phyloP scores from a whole-genome alignment of 1,140 invertebrate species.

The Vanessa tameamea region DNA sequence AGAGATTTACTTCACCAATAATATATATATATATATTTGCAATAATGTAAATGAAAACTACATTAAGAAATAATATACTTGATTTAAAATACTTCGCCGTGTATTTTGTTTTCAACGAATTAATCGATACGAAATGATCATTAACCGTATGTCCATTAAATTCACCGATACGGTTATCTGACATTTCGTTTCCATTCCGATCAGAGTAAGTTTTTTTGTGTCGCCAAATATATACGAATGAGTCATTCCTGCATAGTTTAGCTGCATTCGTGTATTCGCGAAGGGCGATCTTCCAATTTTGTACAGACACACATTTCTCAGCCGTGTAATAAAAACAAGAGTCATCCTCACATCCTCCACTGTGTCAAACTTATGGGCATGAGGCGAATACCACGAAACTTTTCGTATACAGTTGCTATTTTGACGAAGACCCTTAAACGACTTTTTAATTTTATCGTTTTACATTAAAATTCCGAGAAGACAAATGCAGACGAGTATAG shows the following conservation, averaged over 20 bases:
- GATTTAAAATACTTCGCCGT: too few relatives aligned
- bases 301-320: not conserved
- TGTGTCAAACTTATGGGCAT: not conserved
- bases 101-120: not conserved
- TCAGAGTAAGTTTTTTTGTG: constrained; percentile 9
- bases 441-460: constrained; percentile 5
- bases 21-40: too few relatives aligned
- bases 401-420: constrained; percentile 13
- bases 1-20: too few relatives aligned
- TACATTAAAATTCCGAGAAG: not conserved
- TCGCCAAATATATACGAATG: constrained; percentile 9
- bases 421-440: not conserved
- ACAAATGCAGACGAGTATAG: not conserved
- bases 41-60: too few relatives aligned
- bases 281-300: constrained; percentile 20
- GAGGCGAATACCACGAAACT: not conserved
- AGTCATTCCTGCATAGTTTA: constrained; percentile 8
- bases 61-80: too few relatives aligned
- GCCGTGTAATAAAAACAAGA: constrained; percentile 9
- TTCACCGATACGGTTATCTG: constrained; percentile 10
- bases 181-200: constrained; percentile 12
- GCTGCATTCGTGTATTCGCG: not conserved
- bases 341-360: not conserved
- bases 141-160: not conserved
- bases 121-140: not conserved